Evolutionary conservation across 2,797 vertebrate species (phyloP), one percentile per base, ranked within the genome.

Genomic region (Dallia pectoralis): DNA sequence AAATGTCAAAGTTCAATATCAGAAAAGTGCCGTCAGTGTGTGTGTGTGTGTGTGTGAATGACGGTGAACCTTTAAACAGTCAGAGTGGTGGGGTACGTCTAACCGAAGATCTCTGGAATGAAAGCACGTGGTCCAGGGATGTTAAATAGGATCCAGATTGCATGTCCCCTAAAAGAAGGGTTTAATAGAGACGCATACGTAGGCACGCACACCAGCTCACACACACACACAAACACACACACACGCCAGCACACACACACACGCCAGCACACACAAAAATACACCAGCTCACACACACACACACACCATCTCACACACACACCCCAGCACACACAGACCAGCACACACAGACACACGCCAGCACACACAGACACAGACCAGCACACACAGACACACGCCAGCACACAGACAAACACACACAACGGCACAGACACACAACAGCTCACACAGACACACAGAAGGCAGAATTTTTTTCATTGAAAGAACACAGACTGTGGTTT

Each of bases 111-210:
- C 79, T 73, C 16, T 32, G 74, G 73, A 76, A 87, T 81, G 82
- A 84, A 86, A 86, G 85, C 88, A 87, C 79, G 77, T 87, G 89
- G 82, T 80, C 79, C 84, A 84, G 67, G 82, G 82, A 83, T 79
- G 85, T 87, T 82, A 85, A 88, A 90, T 89, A 89, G 85, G 81
- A 89, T 80, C 88, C 90, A 91, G 89, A 90, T 85, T 86, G 80
- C 1, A n/a, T 48, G 82, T 88, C 82, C 73, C 86, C 82, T 81
- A 44, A 40, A 73, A 84, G 82, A 85, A 83, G 76, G 74, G 71
- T 90, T 91, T 81, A 89, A 88, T 79, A 81, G 74, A 86, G 87
- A 84, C 83, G 72, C 79, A 81, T 25, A 29, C 59, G 0, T 12
- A 25, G 9, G 25, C 59, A 2, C 9, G 25, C 27, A 1, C 3